Conservation (phyloP, 2,113 vertebrate species). For the Ondatra zibethicus region DNA sequence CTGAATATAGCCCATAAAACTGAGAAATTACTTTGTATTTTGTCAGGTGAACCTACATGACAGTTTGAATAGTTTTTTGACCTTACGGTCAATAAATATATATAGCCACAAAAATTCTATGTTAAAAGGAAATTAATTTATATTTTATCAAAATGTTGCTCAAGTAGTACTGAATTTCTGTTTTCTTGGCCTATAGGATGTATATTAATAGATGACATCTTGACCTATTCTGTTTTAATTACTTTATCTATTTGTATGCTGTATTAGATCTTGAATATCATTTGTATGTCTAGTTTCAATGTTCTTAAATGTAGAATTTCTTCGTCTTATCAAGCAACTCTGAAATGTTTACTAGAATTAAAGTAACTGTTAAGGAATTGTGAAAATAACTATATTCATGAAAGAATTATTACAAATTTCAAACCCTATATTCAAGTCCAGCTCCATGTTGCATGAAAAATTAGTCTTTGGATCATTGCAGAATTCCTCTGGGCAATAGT, state of each 20-base stretch:
- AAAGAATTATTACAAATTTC: conserved; percentile 51
- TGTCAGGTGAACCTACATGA: not conserved
- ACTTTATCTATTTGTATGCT: not conserved
- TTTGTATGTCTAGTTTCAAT: not conserved
- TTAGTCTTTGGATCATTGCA: conserved; percentile 63
- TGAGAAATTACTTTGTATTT: not conserved
- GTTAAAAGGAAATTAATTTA: not conserved
- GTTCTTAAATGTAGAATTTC: conserved; percentile 2
- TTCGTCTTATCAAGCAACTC: conserved; percentile 35
- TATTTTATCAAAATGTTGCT: not conserved
- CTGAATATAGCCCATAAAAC: not conserved
- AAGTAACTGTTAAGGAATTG: conserved; percentile 20
- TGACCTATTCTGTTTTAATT: not conserved
- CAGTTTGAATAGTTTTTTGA: not conserved
- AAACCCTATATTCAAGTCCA: conserved; percentile 65
- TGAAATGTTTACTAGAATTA: not conserved
- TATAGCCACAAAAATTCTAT: not conserved
- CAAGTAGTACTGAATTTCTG: not conserved
- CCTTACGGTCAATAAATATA: not conserved
- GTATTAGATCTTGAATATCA: not conserved
- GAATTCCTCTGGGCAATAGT: conserved; percentile 61
- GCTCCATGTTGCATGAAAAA: conserved; percentile 62
- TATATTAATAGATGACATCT: not conserved
- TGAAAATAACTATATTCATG: conserved; percentile 40
- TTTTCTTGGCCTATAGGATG: not conserved